A percentile compares a stretch with the other conserved stretches of the same genome.
phyloP scores from a whole-genome alignment of 2,888 invertebrate species.

The Scaptomyza parva region DNA sequence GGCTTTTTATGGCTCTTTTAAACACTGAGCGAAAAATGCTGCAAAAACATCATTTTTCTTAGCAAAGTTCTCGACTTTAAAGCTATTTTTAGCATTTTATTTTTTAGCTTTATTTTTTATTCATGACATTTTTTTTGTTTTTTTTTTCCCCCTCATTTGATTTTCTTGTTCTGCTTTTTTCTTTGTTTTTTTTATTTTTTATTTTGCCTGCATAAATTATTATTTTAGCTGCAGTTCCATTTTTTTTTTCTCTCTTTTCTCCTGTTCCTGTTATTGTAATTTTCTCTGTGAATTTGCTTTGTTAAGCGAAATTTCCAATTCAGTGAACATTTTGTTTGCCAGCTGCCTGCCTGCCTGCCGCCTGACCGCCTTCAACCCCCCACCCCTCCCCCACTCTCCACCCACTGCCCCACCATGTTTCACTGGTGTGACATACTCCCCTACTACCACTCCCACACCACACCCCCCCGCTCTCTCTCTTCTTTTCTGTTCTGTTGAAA shows the following conservation, averaged over 20 bases:
- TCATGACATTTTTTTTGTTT: not conserved
- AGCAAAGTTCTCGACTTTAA: not conserved
- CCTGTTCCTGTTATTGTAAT: too few species aligned
- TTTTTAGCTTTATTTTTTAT: not conserved
- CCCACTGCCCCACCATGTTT: too few species aligned
- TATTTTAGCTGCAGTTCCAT: conserved; percentile 41
- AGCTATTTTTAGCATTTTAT: not conserved
- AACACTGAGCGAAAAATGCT: conserved; percentile 29
- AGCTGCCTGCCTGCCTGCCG: conserved; percentile 44
- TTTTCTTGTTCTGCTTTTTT: not conserved
- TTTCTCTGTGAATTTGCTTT: too few species aligned
- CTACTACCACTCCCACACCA: too few species aligned
- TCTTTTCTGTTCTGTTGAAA: conserved; percentile 13
- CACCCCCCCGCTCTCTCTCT: too few species aligned
- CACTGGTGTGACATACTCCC: conserved; percentile 5
- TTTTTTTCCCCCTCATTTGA: not conserved
- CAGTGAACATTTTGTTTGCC: conserved; percentile 73
- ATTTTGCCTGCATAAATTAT: not conserved
- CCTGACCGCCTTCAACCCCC: conserved; percentile 21
- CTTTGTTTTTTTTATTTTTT: not conserved
- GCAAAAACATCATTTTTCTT: not conserved
- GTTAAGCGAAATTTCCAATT: conserved; percentile 75
- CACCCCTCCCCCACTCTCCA: not conserved
- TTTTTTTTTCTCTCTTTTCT: not conserved
- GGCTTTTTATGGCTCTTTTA: conserved; percentile 11